Percentiles rank a stretch among this genome's conserved stretches.
phyloP scores from a whole-genome alignment of 1,140 invertebrate species.

The Nautilus pompilius region DNA sequence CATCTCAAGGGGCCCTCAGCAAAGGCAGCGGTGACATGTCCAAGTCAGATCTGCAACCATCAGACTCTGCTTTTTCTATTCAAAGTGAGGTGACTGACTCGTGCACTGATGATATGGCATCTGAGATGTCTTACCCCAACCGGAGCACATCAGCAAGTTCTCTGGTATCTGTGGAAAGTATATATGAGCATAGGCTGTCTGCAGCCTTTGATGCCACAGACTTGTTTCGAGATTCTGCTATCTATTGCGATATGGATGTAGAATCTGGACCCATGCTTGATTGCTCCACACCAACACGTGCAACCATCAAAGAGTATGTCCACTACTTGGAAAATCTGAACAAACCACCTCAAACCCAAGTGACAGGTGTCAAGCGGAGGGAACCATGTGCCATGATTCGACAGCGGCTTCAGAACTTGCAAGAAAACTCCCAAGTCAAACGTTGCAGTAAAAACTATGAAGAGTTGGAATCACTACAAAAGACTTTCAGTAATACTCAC shows the following conservation, averaged over 20 bases:
- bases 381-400: constrained; percentile 34
- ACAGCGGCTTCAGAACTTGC: constrained; percentile 29
- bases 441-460: constrained; percentile 3
- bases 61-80: constrained; percentile 33
- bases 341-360: constrained; percentile 13
- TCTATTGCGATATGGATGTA: constrained; percentile 26
- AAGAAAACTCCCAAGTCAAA: constrained; percentile 17
- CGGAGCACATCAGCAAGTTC: constrained; percentile 11
- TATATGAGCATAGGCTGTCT: constrained; percentile 35
- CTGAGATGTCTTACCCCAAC: background rate
- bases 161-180: constrained; percentile 27
- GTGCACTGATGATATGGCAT: background rate
- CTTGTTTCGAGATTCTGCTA: constrained; percentile 23
- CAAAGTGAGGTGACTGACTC: too few relatives aligned
- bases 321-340: constrained; percentile 32
- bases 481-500: too few relatives aligned
- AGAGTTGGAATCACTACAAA: too few relatives aligned
- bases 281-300: background rate
- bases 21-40: background rate
- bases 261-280: constrained; percentile 3
- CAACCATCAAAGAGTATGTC: constrained; percentile 33
- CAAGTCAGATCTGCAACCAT: constrained; percentile 6
- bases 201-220: constrained; percentile 30
- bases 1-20: background rate
- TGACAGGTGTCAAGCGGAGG: constrained; percentile 21